Percentiles rank a stretch among this genome's conserved stretches.
Evolutionary conservation across 1,140 invertebrate species (phyloP).

Genomic region (Pantala flavescens): DNA sequence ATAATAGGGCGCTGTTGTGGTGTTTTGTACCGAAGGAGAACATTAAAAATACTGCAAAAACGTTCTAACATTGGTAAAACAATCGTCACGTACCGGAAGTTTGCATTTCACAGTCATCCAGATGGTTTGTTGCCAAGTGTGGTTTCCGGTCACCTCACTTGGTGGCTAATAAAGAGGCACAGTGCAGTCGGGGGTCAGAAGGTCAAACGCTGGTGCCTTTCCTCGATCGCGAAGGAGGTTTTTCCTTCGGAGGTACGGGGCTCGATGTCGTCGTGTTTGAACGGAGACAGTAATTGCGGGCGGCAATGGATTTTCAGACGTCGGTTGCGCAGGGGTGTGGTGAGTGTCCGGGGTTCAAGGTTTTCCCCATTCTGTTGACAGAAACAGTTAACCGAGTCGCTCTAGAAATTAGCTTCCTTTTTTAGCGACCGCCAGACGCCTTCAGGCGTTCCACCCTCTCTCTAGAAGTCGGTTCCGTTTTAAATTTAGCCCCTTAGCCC

Average conservation of each 20-base stretch:
- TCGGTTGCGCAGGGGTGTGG: neutral
- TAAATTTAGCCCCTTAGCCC: no score
- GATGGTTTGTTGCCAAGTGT: conserved; percentile 1
- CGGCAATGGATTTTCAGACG: neutral
- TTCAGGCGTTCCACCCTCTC: no score
- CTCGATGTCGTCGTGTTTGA: neutral
- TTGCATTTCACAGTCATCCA: neutral
- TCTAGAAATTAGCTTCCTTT: conserved; percentile 2
- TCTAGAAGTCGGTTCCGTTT: no score
- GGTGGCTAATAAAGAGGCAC: neutral
- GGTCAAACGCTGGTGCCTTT: neutral
- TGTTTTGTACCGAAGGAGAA: no score
- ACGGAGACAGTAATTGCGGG: neutral
- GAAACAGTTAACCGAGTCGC: neutral
- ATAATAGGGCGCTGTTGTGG: no score
- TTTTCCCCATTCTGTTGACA: neutral
- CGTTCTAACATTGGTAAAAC: no score
- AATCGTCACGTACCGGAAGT: neutral
- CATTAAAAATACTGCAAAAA: no score
- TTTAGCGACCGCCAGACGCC: neutral
- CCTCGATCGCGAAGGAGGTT: neutral
- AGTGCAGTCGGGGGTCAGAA: neutral
- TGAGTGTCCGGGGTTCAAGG: neutral
- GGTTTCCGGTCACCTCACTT: neutral
- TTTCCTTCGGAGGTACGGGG: neutral